Conservation (phyloP, 2,797 vertebrate species). For the Denticeps clupeoides region DNA sequence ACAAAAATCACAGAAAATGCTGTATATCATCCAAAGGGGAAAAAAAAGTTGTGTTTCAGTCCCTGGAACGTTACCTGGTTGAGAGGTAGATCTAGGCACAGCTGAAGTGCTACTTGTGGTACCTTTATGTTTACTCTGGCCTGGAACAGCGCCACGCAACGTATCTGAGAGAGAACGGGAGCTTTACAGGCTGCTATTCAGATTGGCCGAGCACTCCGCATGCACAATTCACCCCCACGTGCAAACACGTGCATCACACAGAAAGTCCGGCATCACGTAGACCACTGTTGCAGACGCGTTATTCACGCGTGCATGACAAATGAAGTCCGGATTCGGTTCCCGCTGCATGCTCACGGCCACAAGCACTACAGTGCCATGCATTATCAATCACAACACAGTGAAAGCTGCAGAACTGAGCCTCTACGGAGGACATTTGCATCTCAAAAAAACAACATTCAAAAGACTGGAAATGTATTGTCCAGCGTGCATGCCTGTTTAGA, state of each 20-base stretch:
- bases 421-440: too few relatives aligned
- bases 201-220: neutral
- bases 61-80: constrained; percentile 44
- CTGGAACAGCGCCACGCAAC: constrained; percentile 62
- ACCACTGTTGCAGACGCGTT: too few relatives aligned
- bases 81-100: constrained; percentile 67
- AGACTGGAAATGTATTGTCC: too few relatives aligned
- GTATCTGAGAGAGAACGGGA: constrained; percentile 62
- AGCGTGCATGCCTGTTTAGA: too few relatives aligned
- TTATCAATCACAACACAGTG: neutral
- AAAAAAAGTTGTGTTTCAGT: too few relatives aligned
- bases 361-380: too few relatives aligned
- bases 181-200: neutral
- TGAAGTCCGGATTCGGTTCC: too few relatives aligned
- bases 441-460: too few relatives aligned
- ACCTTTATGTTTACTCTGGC: constrained; percentile 58
- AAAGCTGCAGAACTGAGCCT: too few relatives aligned
- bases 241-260: neutral
- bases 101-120: constrained; percentile 45
- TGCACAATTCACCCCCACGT: neutral
- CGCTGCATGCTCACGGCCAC: too few relatives aligned
- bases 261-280: too few relatives aligned
- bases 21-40: neutral
- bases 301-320: too few relatives aligned
- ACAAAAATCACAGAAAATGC: constrained; percentile 6